Conservation (phyloP, 1,140 invertebrate species). For the Scaptomyza montana region DNA sequence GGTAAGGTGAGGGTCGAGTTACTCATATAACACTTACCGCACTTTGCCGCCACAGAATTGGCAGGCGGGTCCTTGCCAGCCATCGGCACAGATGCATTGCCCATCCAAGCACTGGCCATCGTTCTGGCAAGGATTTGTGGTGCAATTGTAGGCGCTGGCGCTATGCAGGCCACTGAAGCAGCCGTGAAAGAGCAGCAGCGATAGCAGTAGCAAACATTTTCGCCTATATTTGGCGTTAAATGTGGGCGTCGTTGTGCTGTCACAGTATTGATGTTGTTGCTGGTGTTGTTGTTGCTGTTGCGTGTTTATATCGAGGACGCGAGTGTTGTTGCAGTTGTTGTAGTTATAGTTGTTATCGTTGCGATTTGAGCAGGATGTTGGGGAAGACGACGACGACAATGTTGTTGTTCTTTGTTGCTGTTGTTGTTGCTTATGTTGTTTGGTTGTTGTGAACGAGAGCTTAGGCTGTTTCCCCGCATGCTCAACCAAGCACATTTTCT, state of each 20-base stretch:
- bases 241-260: conserved; percentile 70
- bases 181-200: conserved; percentile 70
- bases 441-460: conserved; percentile 25
- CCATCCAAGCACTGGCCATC: conserved; percentile 91
- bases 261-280: conserved; percentile 41
- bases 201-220: conserved; percentile 75
- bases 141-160: conserved; percentile 79
- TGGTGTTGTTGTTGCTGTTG: conserved; percentile 40
- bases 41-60: conserved; percentile 96
- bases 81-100: conserved; percentile 93
- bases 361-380: conserved; percentile 49
- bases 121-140: conserved; percentile 85
- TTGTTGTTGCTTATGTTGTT: conserved; percentile 19
- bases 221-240: conserved; percentile 83
- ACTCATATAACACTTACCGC: conserved; percentile 87
- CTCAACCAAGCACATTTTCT: conserved; percentile 77
- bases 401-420: conserved; percentile 14
- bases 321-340: conserved; percentile 18
- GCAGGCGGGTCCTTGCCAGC: conserved; percentile 94
- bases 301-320: conserved; percentile 40
- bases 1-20: background rate
- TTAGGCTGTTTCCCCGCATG: conserved; percentile 56
- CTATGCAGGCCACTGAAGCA: conserved; percentile 73
- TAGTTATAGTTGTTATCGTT: conserved; percentile 13
- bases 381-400: conserved; percentile 19